Percentiles rank a stretch among this genome's conserved stretches.
phyloP scores from a whole-genome alignment of 37 sponge, comb jelly and placozoan genomes.

The Mnemiopsis leidyi region DNA sequence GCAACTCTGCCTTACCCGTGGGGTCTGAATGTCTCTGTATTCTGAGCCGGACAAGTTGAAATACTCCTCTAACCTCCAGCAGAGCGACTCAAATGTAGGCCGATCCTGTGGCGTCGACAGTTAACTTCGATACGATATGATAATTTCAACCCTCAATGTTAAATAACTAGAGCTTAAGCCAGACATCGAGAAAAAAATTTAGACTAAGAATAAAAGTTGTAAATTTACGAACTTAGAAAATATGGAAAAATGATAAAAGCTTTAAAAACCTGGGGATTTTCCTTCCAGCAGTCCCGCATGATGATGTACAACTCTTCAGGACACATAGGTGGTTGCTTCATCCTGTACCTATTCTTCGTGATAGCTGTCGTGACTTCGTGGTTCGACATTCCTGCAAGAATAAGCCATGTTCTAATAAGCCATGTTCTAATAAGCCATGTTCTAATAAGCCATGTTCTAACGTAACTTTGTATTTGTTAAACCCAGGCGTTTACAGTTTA shows the following conservation, averaged over 20 bases:
- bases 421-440: too few relatives aligned
- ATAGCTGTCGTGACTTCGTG: slow-evolving; percentile 50
- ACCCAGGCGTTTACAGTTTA: too few relatives aligned
- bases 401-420: too few relatives aligned
- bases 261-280: slow-evolving; percentile 27
- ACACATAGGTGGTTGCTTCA: slow-evolving; percentile 53
- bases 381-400: slow-evolving; percentile 23
- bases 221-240: too few relatives aligned
- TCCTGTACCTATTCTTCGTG: slow-evolving; percentile 41
- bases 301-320: slow-evolving; percentile 57
- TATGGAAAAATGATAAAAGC: neutral
- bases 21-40: slow-evolving; percentile 37
- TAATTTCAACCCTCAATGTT: too few relatives aligned
- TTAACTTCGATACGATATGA: too few relatives aligned
- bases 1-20: slow-evolving; percentile 44
- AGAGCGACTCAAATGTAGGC: slow-evolving; percentile 35
- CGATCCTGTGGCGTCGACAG: too few relatives aligned
- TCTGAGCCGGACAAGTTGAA: slow-evolving; percentile 30
- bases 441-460: too few relatives aligned
- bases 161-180: too few relatives aligned
- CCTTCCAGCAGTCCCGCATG: slow-evolving; percentile 63
- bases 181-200: too few relatives aligned
- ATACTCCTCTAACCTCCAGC: slow-evolving; percentile 17
- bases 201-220: too few relatives aligned
- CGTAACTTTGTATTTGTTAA: too few relatives aligned